Percentiles rank a stretch among this genome's conserved stretches.
These are phyloP conservation scores for Crypturellus undulatus DNA, from an alignment of 2,113 vertebrate species.

Conservation along the genomic window DNA sequence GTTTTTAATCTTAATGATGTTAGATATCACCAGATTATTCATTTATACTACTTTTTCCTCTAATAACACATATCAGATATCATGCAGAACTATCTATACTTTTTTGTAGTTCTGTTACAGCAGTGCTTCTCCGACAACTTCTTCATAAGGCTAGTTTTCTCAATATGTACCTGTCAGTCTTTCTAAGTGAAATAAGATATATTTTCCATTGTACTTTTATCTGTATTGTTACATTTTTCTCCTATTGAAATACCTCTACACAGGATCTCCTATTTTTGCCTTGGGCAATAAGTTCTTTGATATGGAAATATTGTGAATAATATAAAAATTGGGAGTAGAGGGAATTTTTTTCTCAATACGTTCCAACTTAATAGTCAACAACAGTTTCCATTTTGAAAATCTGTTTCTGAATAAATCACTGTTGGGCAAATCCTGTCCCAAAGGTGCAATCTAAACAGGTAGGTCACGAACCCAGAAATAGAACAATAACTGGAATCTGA, in stretches of 20 bases:
- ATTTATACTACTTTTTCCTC: background rate
- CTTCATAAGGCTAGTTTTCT: background rate
- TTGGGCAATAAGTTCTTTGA: background rate
- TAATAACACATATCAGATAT: background rate
- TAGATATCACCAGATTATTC: background rate
- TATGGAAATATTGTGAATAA: constrained; percentile 35
- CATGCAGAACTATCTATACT: background rate
- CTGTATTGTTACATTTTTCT: background rate
- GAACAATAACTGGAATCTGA: background rate
- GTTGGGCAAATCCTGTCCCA: background rate
- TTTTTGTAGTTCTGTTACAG: background rate
- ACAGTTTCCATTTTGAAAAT: background rate
- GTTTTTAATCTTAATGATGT: background rate
- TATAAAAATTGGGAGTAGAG: background rate
- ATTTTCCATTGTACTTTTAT: background rate
- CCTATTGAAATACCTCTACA: background rate
- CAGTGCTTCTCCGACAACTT: background rate
- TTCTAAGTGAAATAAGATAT: background rate
- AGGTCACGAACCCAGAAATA: background rate
- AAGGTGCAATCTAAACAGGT: background rate
- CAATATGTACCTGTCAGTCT: background rate
- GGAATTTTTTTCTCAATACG: background rate
- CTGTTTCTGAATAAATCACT: background rate
- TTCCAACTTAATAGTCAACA: background rate
- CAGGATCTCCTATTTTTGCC: background rate